Base-by-base conservation (phyloP, 2,888 invertebrate genomes). In the Heliconius erato region DNA sequence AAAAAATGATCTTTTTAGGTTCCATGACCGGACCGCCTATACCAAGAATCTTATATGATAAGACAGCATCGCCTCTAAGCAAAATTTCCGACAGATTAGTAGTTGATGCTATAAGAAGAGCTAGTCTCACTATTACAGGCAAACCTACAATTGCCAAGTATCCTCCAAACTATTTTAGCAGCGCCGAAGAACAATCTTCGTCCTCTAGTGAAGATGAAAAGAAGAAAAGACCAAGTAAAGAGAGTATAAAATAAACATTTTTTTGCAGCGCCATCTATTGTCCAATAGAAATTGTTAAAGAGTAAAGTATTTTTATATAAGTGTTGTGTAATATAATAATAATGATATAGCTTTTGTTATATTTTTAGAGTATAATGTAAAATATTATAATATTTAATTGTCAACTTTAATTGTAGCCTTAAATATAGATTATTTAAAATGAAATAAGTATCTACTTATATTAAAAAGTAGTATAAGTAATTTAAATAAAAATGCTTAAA, bases 121-220 rank as follows among this genome's bases (percentile, higher is more conserved):
- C 95, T 4, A 96, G 96, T 78, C 89, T 95, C 2, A 94, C 94
- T 3, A 89, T 95, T 1, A 94, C 94, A 3, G 89, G 92, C 71
- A 87, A 95, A 76, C 94, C 95, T 0, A 92, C 94, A 0, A 89
- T 91, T 2, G 92, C 93, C 7, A 96, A 94, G 81, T 96, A 95
- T 81, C 96, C 96, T 0, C 88, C 94, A 1, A 91, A 95, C 83
- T 96, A 91, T 87, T 96, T 96, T 89, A 92, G 93, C 72, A 89
- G 87, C 6, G 91, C 91, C 1, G 92, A 89, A 65, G 92, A 92
- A 23, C 89, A 92, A 0, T 92, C 94, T 0, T 94, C 95, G 0
- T 95, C 94, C 0, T 93, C 94, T 0, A 93, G 93, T 44, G 94
- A 94, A 81, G 94, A 94, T 1, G 94, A 94, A 82, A 88, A 85